Conservation (phyloP, 2,888 invertebrate genomes). For the Cephus pygmeus region DNA sequence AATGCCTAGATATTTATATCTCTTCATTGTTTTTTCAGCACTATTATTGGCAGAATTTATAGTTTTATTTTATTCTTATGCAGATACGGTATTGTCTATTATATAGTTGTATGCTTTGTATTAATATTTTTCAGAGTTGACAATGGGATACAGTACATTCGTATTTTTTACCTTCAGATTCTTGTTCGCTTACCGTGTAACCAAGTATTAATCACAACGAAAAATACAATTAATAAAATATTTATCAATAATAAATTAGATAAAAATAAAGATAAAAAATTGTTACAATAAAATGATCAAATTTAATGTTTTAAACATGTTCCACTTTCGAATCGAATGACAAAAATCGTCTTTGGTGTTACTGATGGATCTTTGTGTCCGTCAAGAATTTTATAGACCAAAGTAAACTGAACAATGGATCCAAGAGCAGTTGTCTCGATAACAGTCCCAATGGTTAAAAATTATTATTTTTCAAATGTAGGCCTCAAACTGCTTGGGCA, state of each 20-base stretch:
- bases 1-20: conserved; percentile 29
- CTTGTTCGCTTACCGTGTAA: not conserved
- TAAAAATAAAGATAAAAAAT: not conserved
- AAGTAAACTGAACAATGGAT: not conserved
- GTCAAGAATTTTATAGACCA: not conserved
- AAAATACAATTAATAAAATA: not conserved
- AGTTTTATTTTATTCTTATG: conserved; percentile 36
- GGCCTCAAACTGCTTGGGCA: not conserved
- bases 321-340: not conserved
- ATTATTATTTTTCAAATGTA: not conserved
- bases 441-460: not conserved
- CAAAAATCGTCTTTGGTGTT: not conserved
- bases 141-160: not conserved
- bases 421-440: not conserved
- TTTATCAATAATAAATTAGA: not conserved
- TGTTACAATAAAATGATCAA: not conserved
- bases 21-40: conserved; percentile 27
- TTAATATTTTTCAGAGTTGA: not conserved
- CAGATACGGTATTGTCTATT: conserved; percentile 59
- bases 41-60: conserved; percentile 34
- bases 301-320: not conserved
- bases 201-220: not conserved
- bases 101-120: conserved; percentile 39
- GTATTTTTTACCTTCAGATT: not conserved
- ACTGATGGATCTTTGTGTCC: not conserved